Percentiles rank a stretch among this genome's conserved stretches.
These are phyloP conservation scores for Clinocottus analis DNA, from an alignment of 2,113 vertebrate genomes.

Conservation along the genomic window DNA sequence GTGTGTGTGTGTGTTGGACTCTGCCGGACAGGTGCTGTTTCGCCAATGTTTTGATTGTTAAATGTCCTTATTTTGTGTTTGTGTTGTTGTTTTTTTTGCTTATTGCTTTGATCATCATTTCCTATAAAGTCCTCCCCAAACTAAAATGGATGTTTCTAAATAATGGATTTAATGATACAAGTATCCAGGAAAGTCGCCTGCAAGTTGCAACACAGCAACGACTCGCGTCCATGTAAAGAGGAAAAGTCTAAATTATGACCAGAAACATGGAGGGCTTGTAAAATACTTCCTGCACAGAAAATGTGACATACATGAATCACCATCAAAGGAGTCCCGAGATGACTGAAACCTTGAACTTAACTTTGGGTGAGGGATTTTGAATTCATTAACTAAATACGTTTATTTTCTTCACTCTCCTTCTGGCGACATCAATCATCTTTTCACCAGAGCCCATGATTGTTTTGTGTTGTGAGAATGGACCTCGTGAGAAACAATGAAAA, in stretches of 20 bases:
- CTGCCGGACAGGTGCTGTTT: slow-evolving; percentile 29
- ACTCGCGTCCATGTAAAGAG: background rate
- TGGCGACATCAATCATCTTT: slow-evolving; percentile 10
- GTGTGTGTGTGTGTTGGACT: background rate
- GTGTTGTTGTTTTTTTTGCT: background rate
- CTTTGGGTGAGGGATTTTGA: slow-evolving; percentile 42
- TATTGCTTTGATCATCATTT: background rate
- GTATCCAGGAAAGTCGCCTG: background rate
- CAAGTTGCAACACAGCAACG: slow-evolving; percentile 5
- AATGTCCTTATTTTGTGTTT: background rate
- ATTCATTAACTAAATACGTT: slow-evolving; percentile 8
- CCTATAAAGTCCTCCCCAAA: background rate
- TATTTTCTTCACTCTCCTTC: slow-evolving; percentile 4
- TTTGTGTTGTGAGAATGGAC: slow-evolving; percentile 6
- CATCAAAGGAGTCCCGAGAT: slow-evolving; percentile 1
- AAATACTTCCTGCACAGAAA: slow-evolving; percentile 39
- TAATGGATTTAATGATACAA: background rate
- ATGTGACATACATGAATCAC: background rate
- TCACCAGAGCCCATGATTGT: background rate
- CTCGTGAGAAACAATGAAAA: slow-evolving; percentile 30
- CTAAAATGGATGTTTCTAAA: background rate
- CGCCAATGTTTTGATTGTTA: background rate
- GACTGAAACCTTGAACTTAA: background rate
- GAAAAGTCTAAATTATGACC: slow-evolving; percentile 29
- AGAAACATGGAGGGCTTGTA: slow-evolving; percentile 15